Conservation (phyloP, 2,888 invertebrate genomes). For the Polymixis lichenea region DNA sequence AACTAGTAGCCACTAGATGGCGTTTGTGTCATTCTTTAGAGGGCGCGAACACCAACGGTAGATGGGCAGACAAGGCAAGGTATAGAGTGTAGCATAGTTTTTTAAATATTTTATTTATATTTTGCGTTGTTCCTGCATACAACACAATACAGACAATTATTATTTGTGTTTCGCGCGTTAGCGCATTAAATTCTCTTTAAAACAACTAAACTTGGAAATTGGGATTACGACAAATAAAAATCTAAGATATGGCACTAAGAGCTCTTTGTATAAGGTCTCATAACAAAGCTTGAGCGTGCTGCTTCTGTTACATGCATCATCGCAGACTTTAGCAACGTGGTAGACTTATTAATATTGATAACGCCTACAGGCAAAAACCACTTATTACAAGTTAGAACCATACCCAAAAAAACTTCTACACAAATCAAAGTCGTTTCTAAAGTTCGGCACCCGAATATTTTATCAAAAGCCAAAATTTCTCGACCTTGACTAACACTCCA, state of each 20-base stretch:
- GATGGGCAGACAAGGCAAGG: no score
- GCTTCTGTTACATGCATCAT: background rate
- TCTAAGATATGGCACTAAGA: no score
- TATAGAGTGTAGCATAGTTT: no score
- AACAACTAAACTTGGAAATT: no score
- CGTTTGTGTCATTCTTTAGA: background rate
- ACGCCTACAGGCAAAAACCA: constrained; percentile 4
- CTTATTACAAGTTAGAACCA: constrained; percentile 24
- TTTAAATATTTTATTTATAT: no score
- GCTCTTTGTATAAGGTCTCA: no score
- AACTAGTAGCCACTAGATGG: constrained; percentile 28
- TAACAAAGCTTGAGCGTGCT: background rate
- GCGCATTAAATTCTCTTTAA: no score
- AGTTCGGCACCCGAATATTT: constrained; percentile 26
- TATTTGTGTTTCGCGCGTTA: no score
- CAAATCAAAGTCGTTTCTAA: constrained; percentile 8
- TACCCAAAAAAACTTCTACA: constrained; percentile 14
- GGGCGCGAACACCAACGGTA: background rate
- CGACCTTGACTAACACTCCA: constrained; percentile 3
- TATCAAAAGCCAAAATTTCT: constrained; percentile 8
- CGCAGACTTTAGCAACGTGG: background rate
- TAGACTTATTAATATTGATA: constrained; percentile 18
- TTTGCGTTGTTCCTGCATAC: no score
- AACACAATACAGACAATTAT: no score
- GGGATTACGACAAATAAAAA: no score